Percentiles rank a stretch among this genome's conserved stretches.
phyloP scores from a whole-genome alignment of 2,797 vertebrate species.

The Geotrypetes seraphini region DNA sequence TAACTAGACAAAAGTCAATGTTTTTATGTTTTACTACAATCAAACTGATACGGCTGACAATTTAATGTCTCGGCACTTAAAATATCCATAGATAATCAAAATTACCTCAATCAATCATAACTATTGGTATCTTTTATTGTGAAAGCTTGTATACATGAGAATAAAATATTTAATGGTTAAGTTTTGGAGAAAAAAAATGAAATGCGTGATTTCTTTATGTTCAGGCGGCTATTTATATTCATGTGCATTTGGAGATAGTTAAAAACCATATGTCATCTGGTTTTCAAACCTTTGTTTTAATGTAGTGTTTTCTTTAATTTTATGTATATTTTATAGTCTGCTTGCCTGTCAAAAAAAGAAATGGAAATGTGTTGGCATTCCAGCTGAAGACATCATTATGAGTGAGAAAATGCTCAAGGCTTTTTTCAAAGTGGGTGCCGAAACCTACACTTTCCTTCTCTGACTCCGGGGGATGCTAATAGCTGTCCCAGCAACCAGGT shows the following conservation, averaged over 20 bases:
- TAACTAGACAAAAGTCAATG: slow-evolving; percentile 76
- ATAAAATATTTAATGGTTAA: slow-evolving; percentile 40
- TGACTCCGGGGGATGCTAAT: slow-evolving; percentile 48
- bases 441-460: slow-evolving; percentile 39
- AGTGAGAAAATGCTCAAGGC: slow-evolving; percentile 49
- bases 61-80: slow-evolving; percentile 70
- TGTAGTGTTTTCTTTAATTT: slow-evolving; percentile 59
- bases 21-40: slow-evolving; percentile 78
- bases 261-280: slow-evolving; percentile 30
- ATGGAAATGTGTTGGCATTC: slow-evolving; percentile 48
- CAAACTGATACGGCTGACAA: slow-evolving; percentile 69
- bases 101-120: slow-evolving; percentile 68
- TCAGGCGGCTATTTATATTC: slow-evolving; percentile 16
- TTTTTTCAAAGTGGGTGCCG: slow-evolving; percentile 50
- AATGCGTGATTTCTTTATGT: slow-evolving; percentile 28
- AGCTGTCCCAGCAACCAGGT: slow-evolving; percentile 38
- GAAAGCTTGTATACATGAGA: slow-evolving; percentile 37
- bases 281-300: slow-evolving; percentile 48
- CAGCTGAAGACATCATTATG: slow-evolving; percentile 52
- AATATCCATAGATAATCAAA: slow-evolving; percentile 66
- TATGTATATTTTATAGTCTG: slow-evolving; percentile 47
- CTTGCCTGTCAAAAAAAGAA: slow-evolving; percentile 48
- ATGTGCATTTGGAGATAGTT: slow-evolving; percentile 35
- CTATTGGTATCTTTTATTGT: slow-evolving; percentile 44
- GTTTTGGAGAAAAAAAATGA: slow-evolving; percentile 7